These are phyloP conservation scores for Macaca mulatta DNA, from an alignment of 2,113 vertebrate genomes.

Conservation along the genomic window DNA sequence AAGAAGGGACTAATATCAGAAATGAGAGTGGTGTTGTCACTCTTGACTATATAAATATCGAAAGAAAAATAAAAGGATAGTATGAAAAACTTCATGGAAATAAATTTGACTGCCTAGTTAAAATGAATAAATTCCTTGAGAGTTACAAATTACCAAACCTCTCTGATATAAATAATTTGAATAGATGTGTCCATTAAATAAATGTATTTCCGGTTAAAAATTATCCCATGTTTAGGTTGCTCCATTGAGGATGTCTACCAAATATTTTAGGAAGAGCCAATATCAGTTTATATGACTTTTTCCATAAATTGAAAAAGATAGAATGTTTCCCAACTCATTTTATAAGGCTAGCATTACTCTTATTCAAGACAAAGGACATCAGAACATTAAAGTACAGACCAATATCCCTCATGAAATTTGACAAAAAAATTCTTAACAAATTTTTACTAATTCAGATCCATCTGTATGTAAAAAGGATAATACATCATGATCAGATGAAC, in stretches of 20 bases:
- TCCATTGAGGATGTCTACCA: background rate
- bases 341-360: background rate
- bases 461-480: background rate
- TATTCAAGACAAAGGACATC: background rate
- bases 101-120: background rate
- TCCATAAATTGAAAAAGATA: background rate
- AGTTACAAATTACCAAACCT: background rate
- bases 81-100: background rate
- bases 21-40: background rate
- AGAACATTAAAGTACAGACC: background rate
- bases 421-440: background rate
- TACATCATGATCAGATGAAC: background rate
- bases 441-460: constrained; percentile 27
- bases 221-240: background rate
- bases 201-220: background rate
- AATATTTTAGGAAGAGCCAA: background rate
- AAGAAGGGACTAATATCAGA: background rate
- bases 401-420: background rate
- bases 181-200: background rate
- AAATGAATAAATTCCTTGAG: background rate
- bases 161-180: background rate
- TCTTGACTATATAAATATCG: background rate
- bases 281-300: background rate
- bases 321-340: background rate
- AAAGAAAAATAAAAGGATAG: background rate